These are phyloP conservation scores for Drosophila maculinotata DNA, from an alignment of 2,888 invertebrate species.

Conservation along the genomic window DNA sequence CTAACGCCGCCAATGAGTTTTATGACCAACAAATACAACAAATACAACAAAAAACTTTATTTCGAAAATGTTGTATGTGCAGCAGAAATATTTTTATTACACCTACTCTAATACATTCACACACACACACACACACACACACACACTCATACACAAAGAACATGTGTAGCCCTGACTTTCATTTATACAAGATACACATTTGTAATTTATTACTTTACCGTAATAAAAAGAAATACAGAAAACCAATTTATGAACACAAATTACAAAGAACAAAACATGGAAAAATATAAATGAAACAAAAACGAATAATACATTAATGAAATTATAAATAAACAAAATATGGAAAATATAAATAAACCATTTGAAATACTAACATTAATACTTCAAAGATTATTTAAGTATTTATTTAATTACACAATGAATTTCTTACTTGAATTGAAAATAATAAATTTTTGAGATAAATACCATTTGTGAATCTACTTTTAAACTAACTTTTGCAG, in stretches of 20 bases:
- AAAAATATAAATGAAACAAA: too few relatives aligned
- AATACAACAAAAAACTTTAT: constrained; percentile 11
- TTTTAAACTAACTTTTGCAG: not conserved
- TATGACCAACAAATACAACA: constrained; percentile 46
- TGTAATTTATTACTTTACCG: constrained; percentile 28
- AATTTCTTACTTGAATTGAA: too few relatives aligned
- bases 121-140: not conserved
- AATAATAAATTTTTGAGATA: too few relatives aligned
- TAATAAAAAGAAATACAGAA: constrained; percentile 13
- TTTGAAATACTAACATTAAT: too few relatives aligned
- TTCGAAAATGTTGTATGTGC: constrained; percentile 38
- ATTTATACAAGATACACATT: constrained; percentile 16
- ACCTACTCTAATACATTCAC: constrained; percentile 6
- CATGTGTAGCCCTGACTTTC: constrained; percentile 13
- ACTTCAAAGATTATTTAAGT: too few relatives aligned
- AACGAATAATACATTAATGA: too few relatives aligned
- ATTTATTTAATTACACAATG: too few relatives aligned
- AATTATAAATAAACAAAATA: too few relatives aligned
- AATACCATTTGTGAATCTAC: too few relatives aligned
- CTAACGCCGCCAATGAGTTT: constrained; percentile 52
- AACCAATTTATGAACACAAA: not conserved
- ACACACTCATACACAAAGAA: not conserved
- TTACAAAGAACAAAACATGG: not conserved
- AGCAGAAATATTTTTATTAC: constrained; percentile 49
- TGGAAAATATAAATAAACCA: too few relatives aligned